Evolutionary conservation across 1,140 invertebrate species (phyloP).

Genomic region (Lepidostoma basale): DNA sequence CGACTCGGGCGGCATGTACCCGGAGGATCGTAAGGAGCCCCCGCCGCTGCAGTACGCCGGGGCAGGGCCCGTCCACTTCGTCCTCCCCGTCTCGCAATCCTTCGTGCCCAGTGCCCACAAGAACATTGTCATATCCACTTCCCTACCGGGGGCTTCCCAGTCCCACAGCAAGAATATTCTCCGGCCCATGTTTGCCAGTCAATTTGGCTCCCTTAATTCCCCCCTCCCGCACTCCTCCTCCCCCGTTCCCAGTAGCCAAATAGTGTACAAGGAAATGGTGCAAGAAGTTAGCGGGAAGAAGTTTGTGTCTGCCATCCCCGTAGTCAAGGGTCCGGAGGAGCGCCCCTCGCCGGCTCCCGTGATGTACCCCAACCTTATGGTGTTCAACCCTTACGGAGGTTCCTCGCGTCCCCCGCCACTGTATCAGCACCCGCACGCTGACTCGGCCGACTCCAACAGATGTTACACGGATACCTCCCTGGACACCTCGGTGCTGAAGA

Average conservation of each 20-base stretch:
- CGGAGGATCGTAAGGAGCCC: constrained; percentile 9
- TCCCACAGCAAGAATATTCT: constrained; percentile 7
- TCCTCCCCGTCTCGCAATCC: constrained; percentile 52
- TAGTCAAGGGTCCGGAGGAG: constrained; percentile 40
- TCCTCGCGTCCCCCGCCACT: constrained; percentile 53
- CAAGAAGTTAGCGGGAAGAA: constrained; percentile 55
- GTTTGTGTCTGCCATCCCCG: constrained; percentile 53
- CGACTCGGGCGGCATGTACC: no score
- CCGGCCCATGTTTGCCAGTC: constrained; percentile 31
- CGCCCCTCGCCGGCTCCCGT: constrained; percentile 49
- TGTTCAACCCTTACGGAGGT: constrained; percentile 54
- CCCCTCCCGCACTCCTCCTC: constrained; percentile 52
- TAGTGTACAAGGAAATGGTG: constrained; percentile 58
- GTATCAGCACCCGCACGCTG: neutral
- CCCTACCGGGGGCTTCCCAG: neutral
- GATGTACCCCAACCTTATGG: constrained; percentile 59
- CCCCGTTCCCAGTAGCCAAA: constrained; percentile 57
- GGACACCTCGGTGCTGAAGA: constrained; percentile 5
- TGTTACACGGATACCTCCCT: neutral
- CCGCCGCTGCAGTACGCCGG: constrained; percentile 51
- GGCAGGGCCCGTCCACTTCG: constrained; percentile 53
- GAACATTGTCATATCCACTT: constrained; percentile 25
- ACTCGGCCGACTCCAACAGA: neutral
- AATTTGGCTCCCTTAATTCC: constrained; percentile 50
- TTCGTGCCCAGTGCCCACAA: constrained; percentile 52